These are phyloP conservation scores for Melanchra persicariae DNA, from an alignment of 2,888 invertebrate genomes.

Conservation along the genomic window DNA sequence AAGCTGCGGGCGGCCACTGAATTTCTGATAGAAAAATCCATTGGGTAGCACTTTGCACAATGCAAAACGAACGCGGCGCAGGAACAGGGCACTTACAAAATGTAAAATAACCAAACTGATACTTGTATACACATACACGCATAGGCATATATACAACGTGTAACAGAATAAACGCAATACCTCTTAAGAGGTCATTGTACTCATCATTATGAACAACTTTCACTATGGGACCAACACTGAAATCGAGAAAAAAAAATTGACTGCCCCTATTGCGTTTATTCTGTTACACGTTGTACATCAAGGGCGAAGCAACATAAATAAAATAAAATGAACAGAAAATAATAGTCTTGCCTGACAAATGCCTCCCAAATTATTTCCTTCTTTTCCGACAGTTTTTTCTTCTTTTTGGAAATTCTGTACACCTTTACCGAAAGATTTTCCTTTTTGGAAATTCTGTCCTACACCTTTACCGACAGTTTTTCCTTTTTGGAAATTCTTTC, in stretches of 20 bases:
- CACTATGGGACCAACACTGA: no score
- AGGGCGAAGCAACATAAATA: background rate
- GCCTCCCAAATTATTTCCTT: conserved; percentile 8
- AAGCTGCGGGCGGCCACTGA: no score
- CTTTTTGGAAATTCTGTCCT: background rate
- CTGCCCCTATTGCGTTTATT: no score
- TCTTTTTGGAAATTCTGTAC: background rate
- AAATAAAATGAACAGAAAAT: background rate
- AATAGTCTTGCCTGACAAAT: conserved; percentile 48
- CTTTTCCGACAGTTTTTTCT: background rate
- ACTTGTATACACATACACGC: background rate
- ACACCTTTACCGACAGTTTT: conserved; percentile 3
- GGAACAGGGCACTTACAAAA: background rate
- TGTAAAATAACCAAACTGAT: background rate
- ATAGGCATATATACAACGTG: no score
- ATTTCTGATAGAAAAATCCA: background rate
- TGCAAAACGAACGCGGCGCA: background rate
- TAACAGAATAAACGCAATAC: no score
- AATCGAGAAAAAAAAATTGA: no score
- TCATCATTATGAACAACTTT: no score
- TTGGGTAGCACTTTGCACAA: background rate
- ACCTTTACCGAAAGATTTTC: conserved; percentile 2
- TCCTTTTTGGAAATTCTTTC: background rate
- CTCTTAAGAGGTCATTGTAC: no score
- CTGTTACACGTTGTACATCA: no score